Base-by-base conservation (phyloP, 2,797 vertebrate species). In the Sebastes diaconus region DNA sequence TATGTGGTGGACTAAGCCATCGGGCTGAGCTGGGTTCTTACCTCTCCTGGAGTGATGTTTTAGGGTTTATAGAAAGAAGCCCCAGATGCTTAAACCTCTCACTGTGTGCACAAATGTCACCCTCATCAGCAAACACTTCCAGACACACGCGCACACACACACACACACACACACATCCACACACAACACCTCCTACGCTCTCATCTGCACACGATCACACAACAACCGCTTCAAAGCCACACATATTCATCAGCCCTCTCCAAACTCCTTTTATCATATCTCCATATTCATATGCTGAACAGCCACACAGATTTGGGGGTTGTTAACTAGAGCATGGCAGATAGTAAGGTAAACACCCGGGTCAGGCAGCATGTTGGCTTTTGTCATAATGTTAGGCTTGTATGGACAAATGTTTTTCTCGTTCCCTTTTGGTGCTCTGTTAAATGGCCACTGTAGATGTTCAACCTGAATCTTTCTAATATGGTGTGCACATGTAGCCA, bases 201-300 rank as follows among this genome's bases (percentile, higher is more conserved):
- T 93, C 90, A 90, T 94, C 93, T 92, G 92, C 92, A 94, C 93
- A 88, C 58, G 79, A 92, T 94, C 91, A 90, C 88, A 93, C 87
- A 92, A 90, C 79, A 88, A 92, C 84, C 72, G 68, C 91, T 91
- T 94, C 92, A 93, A 92, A 94, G 92, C 87, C 85, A 84, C 92
- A 93, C 83, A 87, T 86, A 92, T 90, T 95, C 88, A 94, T 91
- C 90, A 90, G 81, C 73, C 61, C 80, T 89, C 88, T 93, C 87
- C 75, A 84, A 92, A 87, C 81, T 90, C 74, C 76, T 91, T 91
- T 88, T 81, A 93, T 94, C 84, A 84, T 75, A 86, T 83, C 77
- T 85, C 87, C 87, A 90, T 74, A 90, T 93, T 94, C 87, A 90
- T 84, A 91, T 93, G 90, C 75, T 88, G 84, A 93, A 75, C 81